phyloP scores from a whole-genome alignment of 2,888 invertebrate genomes.

The Sminthurinus aureus region DNA sequence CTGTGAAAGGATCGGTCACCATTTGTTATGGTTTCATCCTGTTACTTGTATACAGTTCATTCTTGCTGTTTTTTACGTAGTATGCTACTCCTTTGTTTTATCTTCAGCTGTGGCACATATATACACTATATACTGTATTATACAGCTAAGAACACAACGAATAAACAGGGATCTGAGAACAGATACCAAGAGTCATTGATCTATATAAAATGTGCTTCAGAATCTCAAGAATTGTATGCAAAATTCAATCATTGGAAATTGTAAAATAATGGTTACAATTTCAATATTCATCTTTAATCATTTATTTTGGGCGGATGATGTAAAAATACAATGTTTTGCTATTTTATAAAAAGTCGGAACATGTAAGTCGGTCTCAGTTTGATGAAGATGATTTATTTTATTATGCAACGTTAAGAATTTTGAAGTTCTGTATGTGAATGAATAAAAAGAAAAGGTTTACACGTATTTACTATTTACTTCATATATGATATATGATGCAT shows the following conservation, averaged over 20 bases:
- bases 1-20: background rate
- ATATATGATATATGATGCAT: no score
- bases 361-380: background rate
- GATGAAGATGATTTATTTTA: background rate
- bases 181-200: slow-evolving; percentile 1
- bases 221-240: background rate
- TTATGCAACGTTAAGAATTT: background rate
- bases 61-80: background rate
- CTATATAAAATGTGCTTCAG: background rate
- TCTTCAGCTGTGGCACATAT: background rate
- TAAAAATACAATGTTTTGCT: no score
- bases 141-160: background rate
- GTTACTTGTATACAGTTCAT: background rate
- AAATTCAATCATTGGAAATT: background rate
- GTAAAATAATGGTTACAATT: no score
- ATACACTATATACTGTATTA: background rate
- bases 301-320: no score
- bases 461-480: no score
- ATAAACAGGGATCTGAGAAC: background rate
- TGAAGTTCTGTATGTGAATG: background rate
- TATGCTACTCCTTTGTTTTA: background rate
- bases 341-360: background rate
- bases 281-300: no score
- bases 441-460: background rate
- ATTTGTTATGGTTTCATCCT: background rate